phyloP scores from a whole-genome alignment of 2,113 vertebrate genomes.

The Psammodynastes pulverulentus region DNA sequence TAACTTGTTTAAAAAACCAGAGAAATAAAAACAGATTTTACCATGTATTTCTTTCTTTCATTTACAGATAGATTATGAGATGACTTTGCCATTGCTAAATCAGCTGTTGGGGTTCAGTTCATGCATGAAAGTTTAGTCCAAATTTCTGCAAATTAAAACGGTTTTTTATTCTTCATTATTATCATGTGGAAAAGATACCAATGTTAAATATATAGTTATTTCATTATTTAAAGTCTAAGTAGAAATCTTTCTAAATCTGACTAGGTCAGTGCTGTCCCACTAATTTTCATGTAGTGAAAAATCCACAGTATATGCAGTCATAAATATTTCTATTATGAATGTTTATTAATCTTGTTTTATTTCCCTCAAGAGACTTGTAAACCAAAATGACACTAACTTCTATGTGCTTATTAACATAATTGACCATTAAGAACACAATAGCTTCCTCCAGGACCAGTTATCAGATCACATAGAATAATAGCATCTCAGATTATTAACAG shows the following conservation, averaged over 20 bases:
- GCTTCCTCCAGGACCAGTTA: too few relatives aligned
- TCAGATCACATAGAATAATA: too few relatives aligned
- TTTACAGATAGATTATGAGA: not conserved
- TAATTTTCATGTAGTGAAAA: too few relatives aligned
- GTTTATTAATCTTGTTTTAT: not conserved
- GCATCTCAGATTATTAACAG: too few relatives aligned
- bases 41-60: not conserved
- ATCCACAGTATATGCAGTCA: too few relatives aligned
- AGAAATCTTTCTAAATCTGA: not conserved
- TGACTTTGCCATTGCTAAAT: not conserved
- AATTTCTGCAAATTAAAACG: not conserved
- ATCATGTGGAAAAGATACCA: not conserved
- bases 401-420: too few relatives aligned
- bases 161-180: not conserved
- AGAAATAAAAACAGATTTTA: not conserved
- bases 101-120: not conserved
- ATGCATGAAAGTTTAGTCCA: not conserved
- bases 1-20: not conserved
- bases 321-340: not conserved
- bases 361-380: not conserved
- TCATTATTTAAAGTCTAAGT: too few relatives aligned
- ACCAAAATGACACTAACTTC: not conserved
- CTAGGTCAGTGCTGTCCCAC: too few relatives aligned
- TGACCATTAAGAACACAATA: too few relatives aligned
- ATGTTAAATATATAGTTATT: not conserved